These are phyloP conservation scores for Crambe crambe DNA, from an alignment of 37 sponge, comb jelly and placozoan genomes.

Conservation along the genomic window DNA sequence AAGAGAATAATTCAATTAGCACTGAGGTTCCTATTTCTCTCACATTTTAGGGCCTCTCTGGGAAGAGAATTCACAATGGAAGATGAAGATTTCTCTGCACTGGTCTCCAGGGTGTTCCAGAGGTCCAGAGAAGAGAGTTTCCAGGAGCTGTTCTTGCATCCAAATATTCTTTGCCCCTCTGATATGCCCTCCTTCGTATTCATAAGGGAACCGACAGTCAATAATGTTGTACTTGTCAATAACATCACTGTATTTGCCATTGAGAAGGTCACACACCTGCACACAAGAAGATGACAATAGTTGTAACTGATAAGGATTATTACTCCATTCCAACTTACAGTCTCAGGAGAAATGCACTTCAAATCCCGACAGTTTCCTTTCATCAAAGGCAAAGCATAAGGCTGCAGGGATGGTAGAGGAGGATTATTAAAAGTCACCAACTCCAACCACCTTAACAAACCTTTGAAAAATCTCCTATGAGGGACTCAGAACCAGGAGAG, in stretches of 20 bases:
- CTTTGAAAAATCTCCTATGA: slow-evolving; percentile 17
- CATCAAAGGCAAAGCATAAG: slow-evolving; percentile 63
- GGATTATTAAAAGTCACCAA: too few relatives aligned
- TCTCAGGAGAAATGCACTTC: slow-evolving; percentile 78
- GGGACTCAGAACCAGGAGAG: slow-evolving; percentile 3
- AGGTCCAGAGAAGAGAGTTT: slow-evolving; percentile 49
- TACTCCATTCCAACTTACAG: too few relatives aligned
- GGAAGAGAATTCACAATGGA: slow-evolving; percentile 97
- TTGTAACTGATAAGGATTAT: too few relatives aligned
- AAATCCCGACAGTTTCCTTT: slow-evolving; percentile 42
- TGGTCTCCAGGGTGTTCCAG: slow-evolving; percentile 2
- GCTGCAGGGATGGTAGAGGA: slow-evolving; percentile 11
- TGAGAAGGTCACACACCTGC: slow-evolving; percentile 61
- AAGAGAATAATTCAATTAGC: too few relatives aligned
- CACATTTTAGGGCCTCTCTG: slow-evolving; percentile 90
- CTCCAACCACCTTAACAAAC: too few relatives aligned
- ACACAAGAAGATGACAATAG: neutral
- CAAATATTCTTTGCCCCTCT: slow-evolving; percentile 75
- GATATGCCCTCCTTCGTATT: slow-evolving; percentile 96
- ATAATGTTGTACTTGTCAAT: slow-evolving; percentile 69
- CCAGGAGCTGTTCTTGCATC: slow-evolving; percentile 52
- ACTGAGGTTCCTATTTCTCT: neutral
- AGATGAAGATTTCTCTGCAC: slow-evolving; percentile 63
- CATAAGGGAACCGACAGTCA: slow-evolving; percentile 95
- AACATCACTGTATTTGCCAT: slow-evolving; percentile 52